Evolutionary conservation across 2,797 vertebrate species (phyloP).

Genomic region (Gallinago nigripennis): DNA sequence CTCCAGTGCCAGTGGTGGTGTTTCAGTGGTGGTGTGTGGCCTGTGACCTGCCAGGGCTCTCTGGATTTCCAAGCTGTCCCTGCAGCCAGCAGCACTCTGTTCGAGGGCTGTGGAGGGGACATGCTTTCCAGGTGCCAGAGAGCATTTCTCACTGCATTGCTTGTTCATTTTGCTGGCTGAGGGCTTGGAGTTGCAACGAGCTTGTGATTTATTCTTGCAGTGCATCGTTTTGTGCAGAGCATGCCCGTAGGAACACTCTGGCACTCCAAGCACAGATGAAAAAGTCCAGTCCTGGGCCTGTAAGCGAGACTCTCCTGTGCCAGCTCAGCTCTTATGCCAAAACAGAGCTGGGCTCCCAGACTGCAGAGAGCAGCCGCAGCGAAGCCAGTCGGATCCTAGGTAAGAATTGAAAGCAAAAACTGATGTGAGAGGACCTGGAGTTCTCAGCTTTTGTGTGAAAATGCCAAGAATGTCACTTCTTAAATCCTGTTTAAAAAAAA

Average conservation of each 20-base stretch:
- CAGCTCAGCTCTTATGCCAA: conserved; percentile 91
- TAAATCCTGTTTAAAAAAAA: too few species aligned
- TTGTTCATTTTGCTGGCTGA: background rate
- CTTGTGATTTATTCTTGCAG: conserved; percentile 16
- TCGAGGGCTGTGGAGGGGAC: accelerated
- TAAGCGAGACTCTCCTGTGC: conserved; percentile 88
- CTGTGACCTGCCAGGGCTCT: background rate
- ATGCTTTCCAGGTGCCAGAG: background rate
- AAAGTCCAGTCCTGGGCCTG: conserved; percentile 82
- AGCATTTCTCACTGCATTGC: accelerated
- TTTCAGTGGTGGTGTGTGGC: background rate
- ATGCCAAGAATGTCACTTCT: too few species aligned
- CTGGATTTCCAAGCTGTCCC: background rate
- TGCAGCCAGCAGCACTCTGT: accelerated
- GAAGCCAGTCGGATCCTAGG: conserved; percentile 90
- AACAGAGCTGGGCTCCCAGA: conserved; percentile 78
- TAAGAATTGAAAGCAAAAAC: conserved; percentile 56
- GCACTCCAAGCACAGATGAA: conserved; percentile 91
- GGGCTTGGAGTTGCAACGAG: accelerated
- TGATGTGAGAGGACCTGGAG: background rate
- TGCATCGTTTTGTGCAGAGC: conserved; percentile 89
- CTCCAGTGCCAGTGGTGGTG: background rate
- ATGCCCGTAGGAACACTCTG: conserved; percentile 89
- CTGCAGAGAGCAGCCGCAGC: conserved; percentile 82
- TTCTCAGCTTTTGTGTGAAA: background rate